A percentile compares a stretch with the other conserved stretches of the same genome.
These are phyloP conservation scores for Parnassius glacialis DNA, from an alignment of 2,888 invertebrate genomes.

Conservation along the genomic window DNA sequence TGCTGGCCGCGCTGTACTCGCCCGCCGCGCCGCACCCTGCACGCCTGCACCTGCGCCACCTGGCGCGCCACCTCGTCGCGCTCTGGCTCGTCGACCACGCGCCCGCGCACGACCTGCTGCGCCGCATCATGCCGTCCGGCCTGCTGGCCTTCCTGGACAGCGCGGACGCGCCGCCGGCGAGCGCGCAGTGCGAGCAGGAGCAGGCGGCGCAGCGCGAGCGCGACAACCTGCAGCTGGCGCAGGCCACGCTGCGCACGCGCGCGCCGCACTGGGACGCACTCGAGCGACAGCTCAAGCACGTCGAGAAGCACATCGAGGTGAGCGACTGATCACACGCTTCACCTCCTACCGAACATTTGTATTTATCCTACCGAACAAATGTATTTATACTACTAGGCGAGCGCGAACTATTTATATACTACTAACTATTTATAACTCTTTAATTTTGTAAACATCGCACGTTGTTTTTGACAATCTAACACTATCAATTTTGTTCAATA, in stretches of 20 bases:
- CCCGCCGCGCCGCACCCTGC: constrained; percentile 79
- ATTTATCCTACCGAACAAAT: too few relatives aligned
- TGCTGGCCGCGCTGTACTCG: constrained; percentile 95
- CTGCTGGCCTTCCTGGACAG: constrained; percentile 94
- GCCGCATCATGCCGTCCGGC: constrained; percentile 96
- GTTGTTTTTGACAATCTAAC: too few relatives aligned
- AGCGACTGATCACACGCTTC: constrained; percentile 19
- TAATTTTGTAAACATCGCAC: too few relatives aligned
- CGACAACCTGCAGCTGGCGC: constrained; percentile 97
- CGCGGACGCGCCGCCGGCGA: constrained; percentile 89
- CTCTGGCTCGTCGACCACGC: constrained; percentile 98
- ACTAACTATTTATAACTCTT: too few relatives aligned
- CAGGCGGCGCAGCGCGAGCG: constrained; percentile 89
- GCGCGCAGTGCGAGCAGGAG: constrained; percentile 84
- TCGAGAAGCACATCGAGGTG: constrained; percentile 92
- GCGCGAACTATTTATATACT: too few relatives aligned
- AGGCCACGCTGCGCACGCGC: constrained; percentile 86
- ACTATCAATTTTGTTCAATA: too few relatives aligned
- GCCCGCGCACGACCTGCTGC: constrained; percentile 92
- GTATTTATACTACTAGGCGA: too few relatives aligned
- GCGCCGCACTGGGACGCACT: constrained; percentile 87
- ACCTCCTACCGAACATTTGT: too few relatives aligned
- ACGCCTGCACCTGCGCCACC: constrained; percentile 91
- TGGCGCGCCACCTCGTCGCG: constrained; percentile 94
- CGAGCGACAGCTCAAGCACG: constrained; percentile 86